These are phyloP conservation scores for Graptemys geographica DNA, from an alignment of 2,797 vertebrate species.

Conservation along the genomic window DNA sequence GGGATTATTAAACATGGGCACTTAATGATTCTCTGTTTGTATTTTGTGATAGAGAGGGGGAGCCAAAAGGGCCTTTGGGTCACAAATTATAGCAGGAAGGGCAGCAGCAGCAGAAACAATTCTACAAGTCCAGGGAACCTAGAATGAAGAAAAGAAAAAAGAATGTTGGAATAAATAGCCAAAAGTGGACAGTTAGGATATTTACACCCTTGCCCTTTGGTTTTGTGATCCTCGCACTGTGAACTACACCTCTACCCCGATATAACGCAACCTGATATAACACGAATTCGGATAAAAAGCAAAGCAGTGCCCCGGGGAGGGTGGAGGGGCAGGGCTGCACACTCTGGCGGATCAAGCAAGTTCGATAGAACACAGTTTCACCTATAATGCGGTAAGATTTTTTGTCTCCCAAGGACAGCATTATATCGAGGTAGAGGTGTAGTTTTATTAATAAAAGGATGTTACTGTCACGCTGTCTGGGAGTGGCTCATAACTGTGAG, in stretches of 20 bases:
- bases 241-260: background rate
- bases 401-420: too few relatives aligned
- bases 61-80: background rate
- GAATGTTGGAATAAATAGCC: background rate
- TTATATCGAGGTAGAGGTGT: too few relatives aligned
- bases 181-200: background rate
- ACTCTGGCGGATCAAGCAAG: too few relatives aligned
- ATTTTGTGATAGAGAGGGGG: background rate
- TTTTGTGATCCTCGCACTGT: background rate
- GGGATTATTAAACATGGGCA: background rate
- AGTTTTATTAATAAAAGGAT: background rate
- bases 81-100: background rate
- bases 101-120: background rate
- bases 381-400: too few relatives aligned
- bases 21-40: background rate
- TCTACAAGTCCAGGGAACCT: background rate
- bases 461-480: background rate
- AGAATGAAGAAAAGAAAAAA: background rate
- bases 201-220: rapidly evolving
- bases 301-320: too few relatives aligned
- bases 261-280: too few relatives aligned
- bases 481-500: background rate
- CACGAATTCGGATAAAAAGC: too few relatives aligned
- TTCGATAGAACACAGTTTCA: too few relatives aligned
- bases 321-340: too few relatives aligned